Evolutionary conservation across 2,888 invertebrate genomes (phyloP).

Genomic region (Mythimna pallens): DNA sequence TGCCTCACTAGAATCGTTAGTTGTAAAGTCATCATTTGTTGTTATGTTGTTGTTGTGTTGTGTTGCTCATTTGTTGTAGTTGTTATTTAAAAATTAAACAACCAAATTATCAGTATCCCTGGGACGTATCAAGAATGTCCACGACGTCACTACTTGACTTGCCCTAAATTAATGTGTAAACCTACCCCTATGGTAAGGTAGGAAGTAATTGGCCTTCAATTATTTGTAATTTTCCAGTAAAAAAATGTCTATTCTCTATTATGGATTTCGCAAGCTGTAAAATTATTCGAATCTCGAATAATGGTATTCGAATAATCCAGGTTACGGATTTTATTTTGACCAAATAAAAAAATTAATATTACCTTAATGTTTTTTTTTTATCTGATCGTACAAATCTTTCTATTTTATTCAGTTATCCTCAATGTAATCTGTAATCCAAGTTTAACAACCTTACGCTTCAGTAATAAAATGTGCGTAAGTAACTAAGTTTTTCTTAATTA

Average conservation of each 20-base stretch:
- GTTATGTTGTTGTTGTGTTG: too few species aligned
- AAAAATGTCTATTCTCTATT: background rate
- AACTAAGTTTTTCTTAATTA: slow-evolving; percentile 54
- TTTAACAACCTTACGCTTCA: slow-evolving; percentile 12
- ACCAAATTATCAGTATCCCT: too few species aligned
- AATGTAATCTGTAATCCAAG: slow-evolving; percentile 7
- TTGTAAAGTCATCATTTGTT: too few species aligned
- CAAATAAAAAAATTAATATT: background rate
- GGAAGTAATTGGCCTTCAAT: slow-evolving; percentile 35
- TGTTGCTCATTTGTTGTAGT: too few species aligned
- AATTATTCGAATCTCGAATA: slow-evolving; percentile 6
- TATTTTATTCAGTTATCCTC: background rate
- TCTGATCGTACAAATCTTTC: background rate
- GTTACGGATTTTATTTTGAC: background rate
- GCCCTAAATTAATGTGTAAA: too few species aligned
- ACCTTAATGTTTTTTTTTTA: background rate
- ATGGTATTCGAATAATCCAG: background rate
- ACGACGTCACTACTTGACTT: too few species aligned
- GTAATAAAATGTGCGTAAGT: slow-evolving; percentile 13
- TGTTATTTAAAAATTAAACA: too few species aligned
- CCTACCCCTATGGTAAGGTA: background rate
- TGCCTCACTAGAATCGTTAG: too few species aligned
- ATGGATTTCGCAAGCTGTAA: background rate
- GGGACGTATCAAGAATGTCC: too few species aligned
- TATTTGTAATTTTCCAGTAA: slow-evolving; percentile 18